Percentiles rank a stretch among this genome's conserved stretches.
Conservation (phyloP, 1,140 invertebrate genomes). For the Potamilus streckersoni region DNA sequence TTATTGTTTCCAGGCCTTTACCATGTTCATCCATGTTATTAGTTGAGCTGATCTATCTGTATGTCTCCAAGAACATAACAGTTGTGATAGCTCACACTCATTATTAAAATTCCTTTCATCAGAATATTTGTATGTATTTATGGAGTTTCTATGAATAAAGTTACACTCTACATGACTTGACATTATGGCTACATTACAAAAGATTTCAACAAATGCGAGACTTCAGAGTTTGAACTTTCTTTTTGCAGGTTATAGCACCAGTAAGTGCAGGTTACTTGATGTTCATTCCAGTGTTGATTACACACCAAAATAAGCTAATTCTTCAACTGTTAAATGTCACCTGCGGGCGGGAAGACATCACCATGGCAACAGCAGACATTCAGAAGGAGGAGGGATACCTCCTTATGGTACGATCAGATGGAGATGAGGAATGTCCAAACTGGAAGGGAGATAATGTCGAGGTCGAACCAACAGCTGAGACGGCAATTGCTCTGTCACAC, state of each 20-base stretch:
- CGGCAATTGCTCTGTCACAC: conserved; percentile 69
- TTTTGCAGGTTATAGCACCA: conserved; percentile 63
- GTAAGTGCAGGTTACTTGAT: conserved; percentile 66
- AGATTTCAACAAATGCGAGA: no score
- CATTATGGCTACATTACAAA: no score
- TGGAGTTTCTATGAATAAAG: no score
- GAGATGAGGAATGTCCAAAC: conserved; percentile 43
- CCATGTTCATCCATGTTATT: no score
- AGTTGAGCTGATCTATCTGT: no score
- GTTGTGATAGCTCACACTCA: no score
- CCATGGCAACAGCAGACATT: conserved; percentile 38
- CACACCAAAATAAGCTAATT: conserved; percentile 51
- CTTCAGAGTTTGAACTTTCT: not conserved
- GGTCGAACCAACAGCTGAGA: conserved; percentile 70
- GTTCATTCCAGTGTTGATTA: conserved; percentile 67
- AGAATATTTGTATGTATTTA: no score
- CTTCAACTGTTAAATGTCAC: conserved; percentile 65
- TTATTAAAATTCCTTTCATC: no score
- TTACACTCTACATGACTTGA: no score
- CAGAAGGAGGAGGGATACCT: conserved; percentile 64
- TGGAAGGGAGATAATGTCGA: conserved; percentile 63
- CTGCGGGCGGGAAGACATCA: conserved; percentile 62
- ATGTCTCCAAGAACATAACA: no score
- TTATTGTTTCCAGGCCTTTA: no score
- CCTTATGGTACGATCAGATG: conserved; percentile 58